Evolutionary conservation across 2,797 vertebrate species (phyloP).

Genomic region (Anableps anableps): DNA sequence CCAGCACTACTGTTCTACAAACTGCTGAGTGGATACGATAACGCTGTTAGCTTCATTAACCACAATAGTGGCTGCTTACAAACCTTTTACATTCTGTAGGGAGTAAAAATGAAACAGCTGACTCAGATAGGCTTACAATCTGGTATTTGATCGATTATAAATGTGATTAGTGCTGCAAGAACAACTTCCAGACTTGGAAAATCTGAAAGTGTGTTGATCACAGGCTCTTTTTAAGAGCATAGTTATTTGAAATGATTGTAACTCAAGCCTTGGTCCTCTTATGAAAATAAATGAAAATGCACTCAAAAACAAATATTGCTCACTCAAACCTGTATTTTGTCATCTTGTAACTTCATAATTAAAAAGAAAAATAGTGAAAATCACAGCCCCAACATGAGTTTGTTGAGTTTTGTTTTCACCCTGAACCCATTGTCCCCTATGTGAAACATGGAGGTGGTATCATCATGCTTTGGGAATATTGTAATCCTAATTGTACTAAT

Average conservation of each 20-base stretch:
- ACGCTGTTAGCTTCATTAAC: background rate
- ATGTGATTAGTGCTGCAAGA: background rate
- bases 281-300: background rate
- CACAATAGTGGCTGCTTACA: background rate
- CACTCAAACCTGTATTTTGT: background rate
- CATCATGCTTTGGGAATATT: background rate
- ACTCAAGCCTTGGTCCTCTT: background rate
- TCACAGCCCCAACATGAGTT: background rate
- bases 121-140: background rate
- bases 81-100: background rate
- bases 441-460: background rate
- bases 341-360: background rate
- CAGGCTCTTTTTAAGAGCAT: background rate
- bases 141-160: background rate
- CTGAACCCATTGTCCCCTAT: background rate
- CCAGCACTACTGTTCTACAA: slow-evolving; percentile 1
- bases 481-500: background rate
- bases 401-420: background rate
- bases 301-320: background rate
- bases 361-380: background rate
- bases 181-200: background rate
- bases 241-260: background rate
- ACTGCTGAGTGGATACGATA: background rate
- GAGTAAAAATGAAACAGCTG: background rate
- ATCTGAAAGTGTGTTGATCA: background rate